phyloP scores from a whole-genome alignment of 2,113 vertebrate species.

The Rhadina sibilatrix region DNA sequence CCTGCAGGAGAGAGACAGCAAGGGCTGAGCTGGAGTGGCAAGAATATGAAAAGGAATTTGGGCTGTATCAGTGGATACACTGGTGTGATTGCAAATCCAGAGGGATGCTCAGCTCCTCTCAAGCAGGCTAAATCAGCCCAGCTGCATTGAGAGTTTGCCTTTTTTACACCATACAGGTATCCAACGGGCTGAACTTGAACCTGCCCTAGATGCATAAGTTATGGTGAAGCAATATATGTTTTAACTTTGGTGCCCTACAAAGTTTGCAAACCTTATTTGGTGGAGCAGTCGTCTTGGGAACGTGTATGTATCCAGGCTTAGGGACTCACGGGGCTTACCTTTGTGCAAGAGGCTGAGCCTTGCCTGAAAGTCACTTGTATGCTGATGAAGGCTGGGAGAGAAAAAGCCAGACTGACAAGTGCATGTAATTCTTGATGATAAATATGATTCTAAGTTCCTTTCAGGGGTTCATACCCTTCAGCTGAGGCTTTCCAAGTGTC shows the following conservation, averaged over 20 bases:
- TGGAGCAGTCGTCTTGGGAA: not conserved
- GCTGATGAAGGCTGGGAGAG: not conserved
- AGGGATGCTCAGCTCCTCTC: not conserved
- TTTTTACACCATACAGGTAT: not conserved
- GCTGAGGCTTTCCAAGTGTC: not conserved
- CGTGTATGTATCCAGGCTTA: not conserved
- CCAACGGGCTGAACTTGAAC: not conserved
- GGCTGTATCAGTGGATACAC: not conserved
- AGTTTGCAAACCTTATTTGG: not conserved
- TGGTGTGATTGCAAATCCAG: not conserved
- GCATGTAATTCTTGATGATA: not conserved
- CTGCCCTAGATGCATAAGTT: not conserved
- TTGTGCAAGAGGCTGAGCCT: not conserved
- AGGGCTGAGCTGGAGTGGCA: not conserved
- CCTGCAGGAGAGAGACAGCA: not conserved
- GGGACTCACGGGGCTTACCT: not conserved
- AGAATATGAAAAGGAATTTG: not conserved
- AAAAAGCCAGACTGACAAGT: not conserved
- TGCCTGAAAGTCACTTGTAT: not conserved
- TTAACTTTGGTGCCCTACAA: not conserved
- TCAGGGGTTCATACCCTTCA: not conserved
- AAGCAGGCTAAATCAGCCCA: not conserved
- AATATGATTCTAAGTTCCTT: not conserved
- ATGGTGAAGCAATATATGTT: not conserved
- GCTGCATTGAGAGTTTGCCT: not conserved